Conservation (phyloP, 2,888 invertebrate species). For the Drosophila pegasa region DNA sequence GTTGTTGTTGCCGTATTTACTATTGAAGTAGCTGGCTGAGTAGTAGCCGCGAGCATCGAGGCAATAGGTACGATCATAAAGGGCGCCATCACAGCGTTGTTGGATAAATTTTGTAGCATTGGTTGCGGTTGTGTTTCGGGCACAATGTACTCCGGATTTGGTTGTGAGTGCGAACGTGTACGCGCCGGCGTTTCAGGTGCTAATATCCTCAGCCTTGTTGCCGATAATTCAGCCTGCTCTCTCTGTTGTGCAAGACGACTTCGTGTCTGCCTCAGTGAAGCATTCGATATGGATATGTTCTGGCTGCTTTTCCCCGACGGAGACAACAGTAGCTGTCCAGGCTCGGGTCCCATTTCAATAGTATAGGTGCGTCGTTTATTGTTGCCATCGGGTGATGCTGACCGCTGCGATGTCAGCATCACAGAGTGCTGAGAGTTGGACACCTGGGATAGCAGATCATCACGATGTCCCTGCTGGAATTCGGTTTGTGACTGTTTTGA, state of each 20-base stretch:
- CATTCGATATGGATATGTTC: background rate
- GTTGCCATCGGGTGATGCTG: background rate
- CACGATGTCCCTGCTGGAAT: background rate
- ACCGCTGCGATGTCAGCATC: background rate
- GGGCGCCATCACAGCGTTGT: conserved; percentile 11
- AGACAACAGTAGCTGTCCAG: conserved; percentile 58
- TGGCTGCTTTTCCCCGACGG: conserved; percentile 20
- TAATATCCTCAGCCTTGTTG: conserved; percentile 8
- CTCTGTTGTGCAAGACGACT: background rate
- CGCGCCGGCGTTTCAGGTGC: conserved; percentile 53
- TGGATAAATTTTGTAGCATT: conserved; percentile 39
- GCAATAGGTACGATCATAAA: conserved; percentile 42
- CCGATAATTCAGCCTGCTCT: conserved; percentile 4
- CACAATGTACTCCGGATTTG: conserved; percentile 45
- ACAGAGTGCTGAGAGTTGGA: background rate
- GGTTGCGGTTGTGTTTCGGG: conserved; percentile 61
- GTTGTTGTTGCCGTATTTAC: too few relatives aligned
- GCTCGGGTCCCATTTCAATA: conserved; percentile 51
- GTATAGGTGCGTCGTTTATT: conserved; percentile 54
- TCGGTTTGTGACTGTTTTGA: too few relatives aligned
- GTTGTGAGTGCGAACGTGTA: background rate
- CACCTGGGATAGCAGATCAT: background rate
- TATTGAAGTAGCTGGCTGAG: background rate
- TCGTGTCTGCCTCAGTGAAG: background rate
- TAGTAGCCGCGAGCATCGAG: conserved; percentile 20